Base-by-base conservation (phyloP, 2,888 invertebrate genomes). In the Eupithecia subumbrata region DNA sequence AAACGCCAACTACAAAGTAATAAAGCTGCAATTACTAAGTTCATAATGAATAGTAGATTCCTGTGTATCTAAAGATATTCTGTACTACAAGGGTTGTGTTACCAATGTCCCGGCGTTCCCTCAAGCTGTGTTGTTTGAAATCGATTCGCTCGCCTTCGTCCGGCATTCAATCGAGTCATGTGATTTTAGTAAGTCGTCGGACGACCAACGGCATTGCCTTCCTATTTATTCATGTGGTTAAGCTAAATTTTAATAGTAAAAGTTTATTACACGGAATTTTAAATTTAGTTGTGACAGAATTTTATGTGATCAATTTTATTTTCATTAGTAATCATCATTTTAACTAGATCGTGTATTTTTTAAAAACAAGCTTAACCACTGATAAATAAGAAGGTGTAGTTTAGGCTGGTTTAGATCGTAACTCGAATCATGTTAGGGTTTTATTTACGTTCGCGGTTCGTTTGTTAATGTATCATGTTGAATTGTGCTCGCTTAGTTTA, bases 391-490 rank as follows among this genome's bases (percentile, higher is more conserved):
- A 67, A 14, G 52, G 72, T 66, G 84, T 70, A 70, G 43, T 34
- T 22, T 68, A 68, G 43, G 56, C 25, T 40, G 75, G 48, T 74
- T 70, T 84, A 82, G 84, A 84, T 81, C 82, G 87, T 83, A 84
- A 86, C 90, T 90, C 90, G 89, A 87, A 89, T 90, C 85, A 81
- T 83, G 83, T 87, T 87, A 78, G 78, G 78, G 69, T 74, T 75
- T 77, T 73, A 63, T 76, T 79, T 75, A 69, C 71, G 72, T 73
- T 74, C 68, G 72, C 82, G 80, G 83, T 85, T 84, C 80, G 81
- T 82, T 80, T 83, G 84, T 85, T 84, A 81, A 82, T 84, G 80
- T 82, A 84, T 84, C 79, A 82, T 83, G 86, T 85, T 84, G 84
- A 82, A 78, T 80, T 68, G 74, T 76, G 76, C 74, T 78, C 74